Evolutionary conservation across 1,140 invertebrate genomes (phyloP), one percentile per base, ranked within the genome.

Genomic region (Bradynema listronoti): DNA sequence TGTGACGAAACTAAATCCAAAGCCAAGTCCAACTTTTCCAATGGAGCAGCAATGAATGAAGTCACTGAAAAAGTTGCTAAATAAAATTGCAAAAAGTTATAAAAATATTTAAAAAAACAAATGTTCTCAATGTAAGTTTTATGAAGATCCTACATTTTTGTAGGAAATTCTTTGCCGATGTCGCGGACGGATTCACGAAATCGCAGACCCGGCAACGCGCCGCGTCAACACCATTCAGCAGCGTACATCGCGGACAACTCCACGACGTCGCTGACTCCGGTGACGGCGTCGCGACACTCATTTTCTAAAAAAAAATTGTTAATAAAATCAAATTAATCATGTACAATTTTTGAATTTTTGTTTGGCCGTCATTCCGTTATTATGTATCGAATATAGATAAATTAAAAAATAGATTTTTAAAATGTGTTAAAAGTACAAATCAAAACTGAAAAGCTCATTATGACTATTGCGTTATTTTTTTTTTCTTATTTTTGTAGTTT

Each of bases 241-340:
- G 41, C 16, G 62, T 64, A 45, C 62, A 64, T 41, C 39, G 33
- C 36, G 57, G 62, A 43, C 62, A 64, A 46, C 59, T 57, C 59
- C 59, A 61, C 5, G 29, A n/a, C 9, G 47, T 32, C 5, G 34
- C 27, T n/a, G n/a, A n/a, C n/a, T n/a, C n/a, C n/a, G n/a, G n/a
- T n/a, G n/a, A n/a, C 27, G 47, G n/a, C 19, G 47, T 27, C 3
- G 9, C 42, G 3, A 27, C 42, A 43, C 27, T 43, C 42, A 43
- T 43, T 39, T 39, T n/a, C n/a, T n/a, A n/a, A n/a, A n/a, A n/a
- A n/a, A n/a, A n/a, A n/a, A n/a, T n/a, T n/a, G n/a, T n/a, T n/a
- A n/a, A n/a, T n/a, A n/a, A n/a, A n/a, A n/a, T n/a, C n/a, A n/a
- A n/a, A n/a, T n/a, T n/a, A n/a, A n/a, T n/a, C n/a, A n/a, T n/a